Base-by-base conservation (phyloP, 2,888 invertebrate genomes). In the Gonocerus acuteangulatus region DNA sequence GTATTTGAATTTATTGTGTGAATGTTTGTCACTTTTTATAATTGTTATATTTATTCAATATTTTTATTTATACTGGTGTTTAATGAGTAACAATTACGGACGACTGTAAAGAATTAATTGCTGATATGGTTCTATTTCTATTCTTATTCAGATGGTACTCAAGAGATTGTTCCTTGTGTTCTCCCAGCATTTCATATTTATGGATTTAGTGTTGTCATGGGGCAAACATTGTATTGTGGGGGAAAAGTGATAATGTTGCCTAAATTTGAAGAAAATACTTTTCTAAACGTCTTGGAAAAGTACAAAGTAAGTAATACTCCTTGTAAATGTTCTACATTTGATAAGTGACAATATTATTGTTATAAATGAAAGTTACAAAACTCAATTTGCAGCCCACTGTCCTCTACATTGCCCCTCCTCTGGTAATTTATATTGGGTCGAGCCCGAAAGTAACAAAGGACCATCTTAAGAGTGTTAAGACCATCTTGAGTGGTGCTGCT, bases 181-280 rank as follows among this genome's bases (percentile, higher is more conserved):
- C 78, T 89, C 7, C 89, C 89, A 2, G 86, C 86, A 73, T 89
- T 85, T 75, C 89, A 89, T 72, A 87, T 87, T 64, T 89, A 84
- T 72, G 89, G 88, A 1, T 82, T 86, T 72, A 84, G 84, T 67
- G 81, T 81, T 2, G 79, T 86, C 42, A 74, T 87, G 68, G 82
- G 85, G 68, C 77, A 80, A 57, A 77, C 79, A 22, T 71, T 86
- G 2, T 72, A 73, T 57, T 71, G 79, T 57, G 87, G 87, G 7
- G 77, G 78, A 22, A 83, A 84, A 65, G 62, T 85, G 2, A 77
- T 87, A 1, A 81, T 84, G 0, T 76, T 88, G 67, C 86, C 87
- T 0, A 83, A 82, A 70, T 93, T 93, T 73, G 84, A 86, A 7
- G 83, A 87, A 0, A 81, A 82, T 2, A 71, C 77, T 18, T 87